Evolutionary conservation across 2,113 vertebrate genomes (phyloP).

Genomic region (Cervus canadensis): DNA sequence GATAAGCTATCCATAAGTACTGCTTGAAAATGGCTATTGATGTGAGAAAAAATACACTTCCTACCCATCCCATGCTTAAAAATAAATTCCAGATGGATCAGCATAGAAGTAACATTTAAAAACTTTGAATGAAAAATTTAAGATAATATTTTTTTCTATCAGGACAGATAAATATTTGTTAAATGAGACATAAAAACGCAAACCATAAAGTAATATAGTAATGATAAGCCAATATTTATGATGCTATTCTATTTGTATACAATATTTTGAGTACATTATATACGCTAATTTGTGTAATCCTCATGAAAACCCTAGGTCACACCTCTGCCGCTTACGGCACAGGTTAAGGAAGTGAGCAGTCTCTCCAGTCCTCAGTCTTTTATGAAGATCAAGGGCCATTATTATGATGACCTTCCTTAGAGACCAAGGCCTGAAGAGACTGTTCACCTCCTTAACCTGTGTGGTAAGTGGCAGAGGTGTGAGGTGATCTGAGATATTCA

Average conservation of each 20-base stretch:
- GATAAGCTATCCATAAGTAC: neutral
- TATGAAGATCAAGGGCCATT: neutral
- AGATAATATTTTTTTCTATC: constrained; percentile 15
- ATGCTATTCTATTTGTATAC: neutral
- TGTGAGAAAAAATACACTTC: constrained; percentile 16
- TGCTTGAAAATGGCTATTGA: neutral
- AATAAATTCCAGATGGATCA: constrained; percentile 26
- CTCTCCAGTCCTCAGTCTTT: neutral
- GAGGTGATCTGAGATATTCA: neutral
- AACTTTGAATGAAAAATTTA: constrained; percentile 26
- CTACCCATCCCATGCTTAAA: neutral
- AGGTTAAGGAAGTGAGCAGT: neutral
- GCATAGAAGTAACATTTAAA: neutral
- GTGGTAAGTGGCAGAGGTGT: neutral
- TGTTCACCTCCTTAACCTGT: neutral
- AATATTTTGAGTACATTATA: neutral
- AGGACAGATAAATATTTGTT: neutral
- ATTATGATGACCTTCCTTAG: neutral
- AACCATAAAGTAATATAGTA: neutral
- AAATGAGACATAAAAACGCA: neutral
- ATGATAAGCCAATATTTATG: constrained; percentile 8
- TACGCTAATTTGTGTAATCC: neutral
- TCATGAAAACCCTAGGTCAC: neutral
- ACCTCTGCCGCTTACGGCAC: neutral
- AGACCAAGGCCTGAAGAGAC: neutral